Percentiles rank a stretch among this genome's conserved stretches.
phyloP scores from a whole-genome alignment of 2,888 invertebrate genomes.

The Agonopterix subpropinquella region DNA sequence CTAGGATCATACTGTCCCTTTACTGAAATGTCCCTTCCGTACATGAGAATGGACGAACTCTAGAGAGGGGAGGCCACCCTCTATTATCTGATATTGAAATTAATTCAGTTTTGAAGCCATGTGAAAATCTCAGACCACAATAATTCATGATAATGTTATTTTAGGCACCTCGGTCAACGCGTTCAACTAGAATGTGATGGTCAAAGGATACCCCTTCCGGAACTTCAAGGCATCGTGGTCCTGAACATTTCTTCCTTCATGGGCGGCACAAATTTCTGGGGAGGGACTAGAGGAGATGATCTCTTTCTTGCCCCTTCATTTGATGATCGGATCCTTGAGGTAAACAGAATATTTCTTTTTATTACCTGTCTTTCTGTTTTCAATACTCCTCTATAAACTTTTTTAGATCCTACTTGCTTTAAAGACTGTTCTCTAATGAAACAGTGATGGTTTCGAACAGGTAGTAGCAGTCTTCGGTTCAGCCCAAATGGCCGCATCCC shows the following conservation, averaged over 20 bases:
- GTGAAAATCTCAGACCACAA: too few species aligned
- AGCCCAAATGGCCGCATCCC: conserved; percentile 97
- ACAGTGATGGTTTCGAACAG: conserved; percentile 21
- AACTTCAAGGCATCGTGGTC: conserved; percentile 97
- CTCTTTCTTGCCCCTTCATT: conserved; percentile 95
- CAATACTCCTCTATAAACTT: not conserved
- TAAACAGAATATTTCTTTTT: conserved; percentile 40
- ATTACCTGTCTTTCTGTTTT: not conserved
- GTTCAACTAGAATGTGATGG: conserved; percentile 98
- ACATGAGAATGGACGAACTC: too few species aligned
- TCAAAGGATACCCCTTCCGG: conserved; percentile 94
- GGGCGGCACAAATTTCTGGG: conserved; percentile 99
- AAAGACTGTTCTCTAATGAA: not conserved
- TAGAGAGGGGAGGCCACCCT: too few species aligned
- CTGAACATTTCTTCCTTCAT: conserved; percentile 96
- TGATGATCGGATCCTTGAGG: conserved; percentile 97
- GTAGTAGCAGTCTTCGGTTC: conserved; percentile 97
- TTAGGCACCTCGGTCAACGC: conserved; percentile 91
- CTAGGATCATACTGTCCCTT: too few species aligned
- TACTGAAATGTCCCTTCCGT: too few species aligned
- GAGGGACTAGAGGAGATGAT: conserved; percentile 93
- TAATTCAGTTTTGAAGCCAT: not conserved
- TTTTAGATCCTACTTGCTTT: not conserved
- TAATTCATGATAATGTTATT: not conserved
- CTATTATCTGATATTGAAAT: too few species aligned